Base-by-base conservation (phyloP, 1,140 invertebrate genomes). In the Protaetia brevitarsis region DNA sequence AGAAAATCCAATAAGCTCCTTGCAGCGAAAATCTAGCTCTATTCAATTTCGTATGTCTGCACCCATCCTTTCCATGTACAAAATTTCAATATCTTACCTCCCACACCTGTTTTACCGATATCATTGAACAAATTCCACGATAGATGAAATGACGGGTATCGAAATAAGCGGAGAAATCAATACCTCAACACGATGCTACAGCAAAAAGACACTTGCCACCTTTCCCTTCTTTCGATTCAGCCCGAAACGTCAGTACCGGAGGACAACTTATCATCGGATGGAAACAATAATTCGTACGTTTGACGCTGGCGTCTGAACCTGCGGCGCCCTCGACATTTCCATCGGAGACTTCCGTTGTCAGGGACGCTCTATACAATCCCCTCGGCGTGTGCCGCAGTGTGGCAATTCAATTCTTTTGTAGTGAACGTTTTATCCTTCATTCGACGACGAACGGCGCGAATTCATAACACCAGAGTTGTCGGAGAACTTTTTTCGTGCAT, bases 241-340 rank as follows among this genome's bases (percentile, higher is more conserved):
- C 11, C 19, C 19, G 19, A 51, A 51, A 16, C 19, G 41, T 51
- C n/a, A 23, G 41, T n/a, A n/a, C 41, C 11, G 41, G 26, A 16
- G 26, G 41, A 51, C 41, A 51, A 51, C 26, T 51, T 51, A 23
- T 51, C 41, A 51, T 51, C 41, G 41, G 41, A 19, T 23, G 41
- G 41, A 51, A 51, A 51, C 41, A 51, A 51, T 51, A 51, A 51
- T 51, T 51, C 41, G 41, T 51, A 51, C 19, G 26, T 51, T 51
- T 51, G 41, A 51, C 41, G 31, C 31, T 16, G 26, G 16, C 16
- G 41, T 23, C 19, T 51, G 26, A 16, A 23, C 41, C 26, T 51
- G n/a, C n/a, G 26, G 41, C 41, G 41, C 41, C 41, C 41, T 51
- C 19, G 21, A 51, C 41, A 51, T 51, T 51, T 51, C 26, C 19